Conservation (phyloP, 2,797 vertebrate genomes). For the Hybognathus amarus region DNA sequence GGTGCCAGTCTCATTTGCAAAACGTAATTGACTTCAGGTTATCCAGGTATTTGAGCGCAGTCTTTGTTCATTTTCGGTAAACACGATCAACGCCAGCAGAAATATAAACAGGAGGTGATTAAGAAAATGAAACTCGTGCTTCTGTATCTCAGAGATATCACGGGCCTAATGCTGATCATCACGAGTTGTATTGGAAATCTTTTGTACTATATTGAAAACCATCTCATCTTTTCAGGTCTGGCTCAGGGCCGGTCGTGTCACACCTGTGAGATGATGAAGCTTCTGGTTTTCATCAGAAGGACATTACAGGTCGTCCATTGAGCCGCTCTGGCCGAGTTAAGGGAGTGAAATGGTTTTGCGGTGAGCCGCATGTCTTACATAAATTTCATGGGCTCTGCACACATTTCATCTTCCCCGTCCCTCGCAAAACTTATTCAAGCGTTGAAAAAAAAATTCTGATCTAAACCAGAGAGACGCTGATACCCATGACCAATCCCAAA, state of each 20-base stretch:
- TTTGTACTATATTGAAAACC: conserved; percentile 22
- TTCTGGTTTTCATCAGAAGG: conserved; percentile 47
- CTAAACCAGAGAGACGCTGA: conserved; percentile 68
- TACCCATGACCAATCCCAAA: conserved; percentile 77
- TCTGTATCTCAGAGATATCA: background rate
- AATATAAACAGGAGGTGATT: conserved; percentile 14
- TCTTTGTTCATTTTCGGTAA: conserved; percentile 18
- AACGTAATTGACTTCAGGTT: conserved; percentile 7
- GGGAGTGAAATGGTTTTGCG: conserved; percentile 53
- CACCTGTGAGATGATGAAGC: conserved; percentile 40
- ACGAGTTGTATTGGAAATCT: background rate
- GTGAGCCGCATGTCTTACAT: conserved; percentile 63
- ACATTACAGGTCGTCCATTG: conserved; percentile 49
- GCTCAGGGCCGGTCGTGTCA: background rate
- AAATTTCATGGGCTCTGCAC: conserved; percentile 74
- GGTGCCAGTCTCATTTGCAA: conserved; percentile 28
- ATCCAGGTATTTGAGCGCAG: conserved; percentile 38
- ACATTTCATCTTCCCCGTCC: conserved; percentile 65
- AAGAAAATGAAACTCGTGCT: conserved; percentile 5
- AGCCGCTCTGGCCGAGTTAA: conserved; percentile 51
- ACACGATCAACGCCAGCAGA: conserved; percentile 11
- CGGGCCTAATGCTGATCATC: background rate
- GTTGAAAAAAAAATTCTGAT: conserved; percentile 75
- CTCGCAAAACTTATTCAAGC: conserved; percentile 71
- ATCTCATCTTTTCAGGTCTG: conserved; percentile 5